Conservation (phyloP, 2,888 invertebrate species). For the Pristionchus entomophagus region DNA sequence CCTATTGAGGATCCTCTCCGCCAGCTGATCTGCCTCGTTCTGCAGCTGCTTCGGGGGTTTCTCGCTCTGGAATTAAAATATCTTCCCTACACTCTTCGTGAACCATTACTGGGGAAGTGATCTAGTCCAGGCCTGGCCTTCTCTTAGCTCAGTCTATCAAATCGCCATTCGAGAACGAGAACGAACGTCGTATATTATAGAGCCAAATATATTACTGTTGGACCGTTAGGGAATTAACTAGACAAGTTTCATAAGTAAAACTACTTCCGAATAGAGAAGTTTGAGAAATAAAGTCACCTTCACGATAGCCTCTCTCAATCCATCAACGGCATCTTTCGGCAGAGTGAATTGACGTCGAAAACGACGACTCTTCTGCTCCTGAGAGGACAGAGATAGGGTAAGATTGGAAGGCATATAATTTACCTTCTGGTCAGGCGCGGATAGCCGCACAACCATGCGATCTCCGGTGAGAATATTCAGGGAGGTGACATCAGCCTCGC, state of each 20-base stretch:
- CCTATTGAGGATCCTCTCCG: slow-evolving; percentile 60
- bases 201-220: no score
- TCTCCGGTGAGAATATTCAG: slow-evolving; percentile 61
- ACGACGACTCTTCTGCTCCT: slow-evolving; percentile 36
- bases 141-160: no score
- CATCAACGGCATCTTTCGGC: slow-evolving; percentile 58
- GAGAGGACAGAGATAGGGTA: not conserved
- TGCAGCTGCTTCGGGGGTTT: slow-evolving; percentile 69
- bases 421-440: slow-evolving; percentile 47
- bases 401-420: not conserved
- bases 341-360: slow-evolving; percentile 53
- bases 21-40: slow-evolving; percentile 70
- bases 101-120: no score
- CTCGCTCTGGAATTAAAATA: slow-evolving; percentile 51
- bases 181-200: no score
- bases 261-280: not conserved
- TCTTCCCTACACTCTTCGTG: no score
- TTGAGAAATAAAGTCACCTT: not conserved
- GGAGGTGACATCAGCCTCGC: slow-evolving; percentile 56
- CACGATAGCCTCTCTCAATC: slow-evolving; percentile 53
- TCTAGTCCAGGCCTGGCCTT: no score
- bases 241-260: no score
- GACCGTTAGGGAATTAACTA: no score
- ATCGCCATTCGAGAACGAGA: no score
- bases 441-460: slow-evolving; percentile 57